Evolutionary conservation across 2,797 vertebrate genomes (phyloP), one percentile per base, ranked within the genome.

Genomic region (Nyctalus aviator): DNA sequence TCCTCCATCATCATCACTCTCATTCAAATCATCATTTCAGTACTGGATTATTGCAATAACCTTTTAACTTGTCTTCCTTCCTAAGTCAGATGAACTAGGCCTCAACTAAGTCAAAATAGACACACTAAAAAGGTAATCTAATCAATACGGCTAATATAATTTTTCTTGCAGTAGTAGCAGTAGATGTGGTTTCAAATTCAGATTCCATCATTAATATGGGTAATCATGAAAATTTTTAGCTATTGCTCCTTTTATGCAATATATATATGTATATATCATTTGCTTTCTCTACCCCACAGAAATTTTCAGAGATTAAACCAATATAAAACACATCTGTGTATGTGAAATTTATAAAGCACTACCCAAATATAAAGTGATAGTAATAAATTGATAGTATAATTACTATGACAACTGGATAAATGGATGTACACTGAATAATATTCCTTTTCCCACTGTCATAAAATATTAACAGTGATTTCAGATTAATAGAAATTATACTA

Each of bases 401-500:
- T 85, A 87, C 30, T 57, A 21, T 32, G 85, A 69, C 17, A 84
- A 59, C 18, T 44, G 8, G 23, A 85, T 76, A 91, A 73, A 17
- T 91, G 27, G 23, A 84, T 55, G 3, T 23, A 18, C 0, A 91
- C 0, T 44, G 76, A 87, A 59, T 57, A 59, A 35, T 73, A 84
- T 79, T 93, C 12, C 59, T 62, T 95, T 53, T 75, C 92, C 10
- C 27, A 69, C 11, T 83, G 10, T 72, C 73, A 53, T 57, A 85
- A 48, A 68, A 75, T 25, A 84, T 88, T 89, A 96, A 95, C 3
- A 75, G 25, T 76, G 93, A 71, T 59, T 25, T 71, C 12, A 68
- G 59, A 94, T 95, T 97, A 92, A 94, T 44, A 94, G 62, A 96
- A 95, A 96, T 37, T 76, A 35, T 91, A 46, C 53, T 84, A 85